Conservation (phyloP, 2,113 vertebrate genomes). For the Stictonetta naevosa region DNA sequence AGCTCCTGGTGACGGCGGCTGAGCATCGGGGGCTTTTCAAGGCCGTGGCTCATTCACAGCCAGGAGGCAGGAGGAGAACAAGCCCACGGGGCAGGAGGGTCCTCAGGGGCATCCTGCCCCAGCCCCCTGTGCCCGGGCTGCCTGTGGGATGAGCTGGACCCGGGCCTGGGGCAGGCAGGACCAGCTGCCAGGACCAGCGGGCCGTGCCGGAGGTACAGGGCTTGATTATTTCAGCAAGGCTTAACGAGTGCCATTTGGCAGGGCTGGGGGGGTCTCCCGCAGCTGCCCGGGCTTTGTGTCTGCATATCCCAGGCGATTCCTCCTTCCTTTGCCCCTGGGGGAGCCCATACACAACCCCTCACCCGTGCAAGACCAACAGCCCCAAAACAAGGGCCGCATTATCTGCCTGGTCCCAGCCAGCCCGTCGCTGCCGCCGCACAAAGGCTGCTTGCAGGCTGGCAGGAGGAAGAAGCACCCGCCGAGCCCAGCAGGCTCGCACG, state of each 20-base stretch:
- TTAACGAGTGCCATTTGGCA: not conserved
- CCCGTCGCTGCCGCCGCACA: fast-evolving
- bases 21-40: not conserved
- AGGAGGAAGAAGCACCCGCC: not conserved
- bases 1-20: fast-evolving
- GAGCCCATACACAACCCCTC: not conserved
- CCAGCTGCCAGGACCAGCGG: fast-evolving
- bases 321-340: not conserved
- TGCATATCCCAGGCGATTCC: not conserved
- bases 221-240: fast-evolving
- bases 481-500: not conserved
- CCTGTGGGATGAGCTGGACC: not conserved
- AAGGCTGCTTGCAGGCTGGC: not conserved
- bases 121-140: not conserved
- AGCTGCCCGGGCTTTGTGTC: not conserved
- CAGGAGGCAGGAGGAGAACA: not conserved
- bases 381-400: fast-evolving
- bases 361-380: not conserved
- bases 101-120: not conserved
- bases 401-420: not conserved
- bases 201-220: fast-evolving
- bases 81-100: not conserved
- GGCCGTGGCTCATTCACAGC: not conserved
- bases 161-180: fast-evolving
- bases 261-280: not conserved